Percentiles rank a stretch among this genome's conserved stretches.
phyloP scores from a whole-genome alignment of 2,888 invertebrate genomes.

The Sesia apiformis region DNA sequence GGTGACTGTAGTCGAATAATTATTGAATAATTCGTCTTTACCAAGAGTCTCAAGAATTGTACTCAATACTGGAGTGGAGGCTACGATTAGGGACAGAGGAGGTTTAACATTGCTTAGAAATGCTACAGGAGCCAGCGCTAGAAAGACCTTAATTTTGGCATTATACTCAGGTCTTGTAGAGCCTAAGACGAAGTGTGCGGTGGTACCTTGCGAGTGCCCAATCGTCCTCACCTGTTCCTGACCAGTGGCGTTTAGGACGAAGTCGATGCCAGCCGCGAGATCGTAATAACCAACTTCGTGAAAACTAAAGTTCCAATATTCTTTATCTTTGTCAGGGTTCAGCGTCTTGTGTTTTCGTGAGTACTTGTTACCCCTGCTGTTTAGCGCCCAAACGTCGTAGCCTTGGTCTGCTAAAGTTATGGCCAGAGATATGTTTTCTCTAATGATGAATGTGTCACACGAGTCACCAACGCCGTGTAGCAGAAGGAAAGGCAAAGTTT shows the following conservation, averaged over 20 bases:
- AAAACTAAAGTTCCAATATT: slow-evolving; percentile 75
- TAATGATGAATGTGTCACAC: slow-evolving; percentile 40
- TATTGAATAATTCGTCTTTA: slow-evolving; percentile 18
- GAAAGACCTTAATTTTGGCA: slow-evolving; percentile 65
- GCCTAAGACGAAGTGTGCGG: slow-evolving; percentile 70
- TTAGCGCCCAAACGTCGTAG: slow-evolving; percentile 63
- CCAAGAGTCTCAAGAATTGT: slow-evolving; percentile 44
- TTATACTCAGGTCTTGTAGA: slow-evolving; percentile 74
- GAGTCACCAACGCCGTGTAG: slow-evolving; percentile 44
- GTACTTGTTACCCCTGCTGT: slow-evolving; percentile 77
- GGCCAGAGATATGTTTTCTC: slow-evolving; percentile 35
- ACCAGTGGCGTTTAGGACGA: slow-evolving; percentile 50
- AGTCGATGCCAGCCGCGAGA: slow-evolving; percentile 76
- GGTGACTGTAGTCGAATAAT: slow-evolving; percentile 7
- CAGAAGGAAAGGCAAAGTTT: slow-evolving; percentile 32
- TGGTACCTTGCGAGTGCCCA: slow-evolving; percentile 83
- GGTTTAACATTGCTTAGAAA: slow-evolving; percentile 45
- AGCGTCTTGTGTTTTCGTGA: slow-evolving; percentile 68
- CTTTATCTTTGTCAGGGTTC: slow-evolving; percentile 41
- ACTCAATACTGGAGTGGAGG: slow-evolving; percentile 25
- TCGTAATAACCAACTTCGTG: slow-evolving; percentile 83
- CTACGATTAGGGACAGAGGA: slow-evolving; percentile 20
- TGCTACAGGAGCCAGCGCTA: slow-evolving; percentile 72
- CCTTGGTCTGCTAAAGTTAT: slow-evolving; percentile 63
- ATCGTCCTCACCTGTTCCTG: slow-evolving; percentile 74